Base-by-base conservation (phyloP, 1,140 invertebrate genomes). In the Agraylea sexmaculata region DNA sequence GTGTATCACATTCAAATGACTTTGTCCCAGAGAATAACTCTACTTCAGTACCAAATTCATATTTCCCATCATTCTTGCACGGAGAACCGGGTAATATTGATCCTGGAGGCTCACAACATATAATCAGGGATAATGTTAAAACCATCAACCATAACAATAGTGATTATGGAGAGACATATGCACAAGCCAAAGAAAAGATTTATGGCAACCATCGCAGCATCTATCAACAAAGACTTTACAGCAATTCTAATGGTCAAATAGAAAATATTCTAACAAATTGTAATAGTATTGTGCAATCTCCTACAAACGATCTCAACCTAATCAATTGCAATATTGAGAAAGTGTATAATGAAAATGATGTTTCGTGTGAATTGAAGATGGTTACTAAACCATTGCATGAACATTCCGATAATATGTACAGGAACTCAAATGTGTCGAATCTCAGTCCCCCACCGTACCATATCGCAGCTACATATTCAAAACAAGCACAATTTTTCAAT, bases 401-500 rank as follows among this genome's bases (percentile, higher is more conserved):
- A 58, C 45, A 56, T 60, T 19, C 62, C 53, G 49, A 54, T 49
- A 21, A 18, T 55, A 27, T 12, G n/a, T 38, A 52, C 60, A 19
- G 62, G 62, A 33, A 46, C 52, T 36, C 44, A 57, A 6, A 63
- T 62, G 34, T 51, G 54, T 22, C 50, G 59, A 40, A 57, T 54
- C 11, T 57, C n/a, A 49, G 66, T 40, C 65, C 65, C 33, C 65
- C 65, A 8, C 65, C 65, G 18, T 68, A 68, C 44, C 65, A 68
- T 28, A 66, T 68, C 55, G 65, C 64, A 20, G 65, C 65, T 22
- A 62, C 65, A n/a, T 68, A 61, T 43, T 66, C 65, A 17, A 68
- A 68, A 54, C 65, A 68, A 55, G 65, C 65, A 49, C 65, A 68
- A 45, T 68, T 64, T 53, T 68, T 68, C 45, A 66, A 68, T 23